Percentiles rank a stretch among this genome's conserved stretches.
Conservation (phyloP, 2,113 vertebrate genomes). For the Heterotilapia buettikoferi region DNA sequence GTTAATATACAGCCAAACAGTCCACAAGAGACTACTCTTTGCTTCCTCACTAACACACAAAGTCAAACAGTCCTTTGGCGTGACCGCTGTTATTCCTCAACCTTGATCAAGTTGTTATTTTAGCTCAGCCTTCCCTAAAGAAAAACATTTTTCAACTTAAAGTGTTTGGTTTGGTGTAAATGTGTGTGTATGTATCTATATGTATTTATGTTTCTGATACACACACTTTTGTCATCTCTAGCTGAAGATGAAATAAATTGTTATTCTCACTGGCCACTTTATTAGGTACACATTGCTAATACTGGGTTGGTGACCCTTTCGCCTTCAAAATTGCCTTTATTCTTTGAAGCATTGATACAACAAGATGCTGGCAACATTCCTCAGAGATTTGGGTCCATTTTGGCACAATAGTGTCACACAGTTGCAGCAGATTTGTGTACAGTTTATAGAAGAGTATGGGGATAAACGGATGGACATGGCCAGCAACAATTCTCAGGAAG, state of each 20-base stretch:
- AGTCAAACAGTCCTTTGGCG: background rate
- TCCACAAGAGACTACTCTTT: background rate
- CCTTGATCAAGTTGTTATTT: background rate
- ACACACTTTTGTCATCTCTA: background rate
- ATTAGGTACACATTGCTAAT: background rate
- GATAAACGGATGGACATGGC: background rate
- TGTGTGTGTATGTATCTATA: background rate
- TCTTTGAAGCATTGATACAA: background rate
- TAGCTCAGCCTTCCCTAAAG: background rate
- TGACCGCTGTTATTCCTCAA: background rate
- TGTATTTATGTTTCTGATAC: background rate
- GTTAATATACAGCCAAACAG: fast-evolving
- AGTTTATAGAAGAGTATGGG: fast-evolving
- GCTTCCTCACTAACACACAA: background rate
- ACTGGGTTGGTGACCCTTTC: background rate
- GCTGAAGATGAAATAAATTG: background rate
- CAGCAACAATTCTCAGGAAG: background rate
- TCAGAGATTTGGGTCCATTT: background rate
- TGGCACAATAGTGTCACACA: fast-evolving
- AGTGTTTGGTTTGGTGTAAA: background rate
- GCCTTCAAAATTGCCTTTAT: background rate
- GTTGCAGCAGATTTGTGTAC: background rate
- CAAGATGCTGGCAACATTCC: background rate
- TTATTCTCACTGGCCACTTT: background rate
- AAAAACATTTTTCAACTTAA: background rate